Evolutionary conservation across 2,888 invertebrate species (phyloP), one percentile per base, ranked within the genome.

Genomic region (Tricholauxania praeusta): DNA sequence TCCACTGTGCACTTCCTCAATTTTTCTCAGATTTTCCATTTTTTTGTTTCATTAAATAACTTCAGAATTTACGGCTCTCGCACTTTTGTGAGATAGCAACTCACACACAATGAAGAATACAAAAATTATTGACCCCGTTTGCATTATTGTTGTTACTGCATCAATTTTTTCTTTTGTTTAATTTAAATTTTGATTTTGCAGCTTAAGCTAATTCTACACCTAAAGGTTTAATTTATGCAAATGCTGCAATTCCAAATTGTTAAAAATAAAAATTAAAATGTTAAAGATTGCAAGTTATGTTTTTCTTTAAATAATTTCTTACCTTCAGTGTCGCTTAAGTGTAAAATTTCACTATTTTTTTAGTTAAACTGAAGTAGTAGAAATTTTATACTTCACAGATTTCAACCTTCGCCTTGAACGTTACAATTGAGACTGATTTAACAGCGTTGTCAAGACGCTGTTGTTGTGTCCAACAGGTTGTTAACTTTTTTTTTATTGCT

Each of bases 381-480:
- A 55, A 55, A 1, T 49, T 22, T 39, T 10, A 12, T 53, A 39
- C 49, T 67, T 64, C 47, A 17, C 57, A 12, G 49, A 12, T 53
- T 28, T 28, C 84, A 85, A 86, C 85, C 86, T 86, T 85, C 83
- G 82, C 82, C 82, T 84, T 81, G 83, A 81, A 84, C 83, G 83
- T 78, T 79, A 80, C 80, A 77, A 77, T 76, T 76, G 75, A 78
- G 80, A 85, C 85, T 85, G 83, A 79, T 77, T 69, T 66, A 68
- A 69, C 63, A 76, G 74, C 59, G 14, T 28, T 22, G 66, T 74
- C 77, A 75, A 73, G 53, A 70, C 47, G 19, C 22, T 17, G 32
- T 14, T 12, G 69, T 76, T 76, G 72, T 69, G 72, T 49, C 68
- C 67, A 74, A 71, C 73, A 71, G 65, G 76, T 76, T 74, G 57